phyloP scores from a whole-genome alignment of 2,797 vertebrate species.

The Cuniculus paca region DNA sequence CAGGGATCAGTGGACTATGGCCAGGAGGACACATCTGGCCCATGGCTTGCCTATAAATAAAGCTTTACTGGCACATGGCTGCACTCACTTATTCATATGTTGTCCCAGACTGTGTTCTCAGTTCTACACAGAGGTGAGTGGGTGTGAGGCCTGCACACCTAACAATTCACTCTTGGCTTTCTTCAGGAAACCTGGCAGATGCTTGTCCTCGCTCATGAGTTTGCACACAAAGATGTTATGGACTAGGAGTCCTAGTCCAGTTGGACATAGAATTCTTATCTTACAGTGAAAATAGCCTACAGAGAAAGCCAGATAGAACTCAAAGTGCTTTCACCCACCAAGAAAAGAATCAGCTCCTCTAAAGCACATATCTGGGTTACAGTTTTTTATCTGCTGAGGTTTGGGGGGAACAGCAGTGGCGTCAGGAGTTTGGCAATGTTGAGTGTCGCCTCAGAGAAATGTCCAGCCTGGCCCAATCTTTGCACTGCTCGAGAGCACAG shows the following conservation, averaged over 20 bases:
- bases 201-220: not conserved
- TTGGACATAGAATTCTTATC: not conserved
- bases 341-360: not conserved
- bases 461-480: not conserved
- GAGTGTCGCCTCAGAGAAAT: not conserved
- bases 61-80: not conserved
- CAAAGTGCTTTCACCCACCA: not conserved
- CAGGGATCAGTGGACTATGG: not conserved
- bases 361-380: not conserved
- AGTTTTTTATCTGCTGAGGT: not conserved
- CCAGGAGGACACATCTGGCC: not conserved
- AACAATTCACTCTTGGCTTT: not conserved
- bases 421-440: not conserved
- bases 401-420: conserved; percentile 7
- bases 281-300: not conserved
- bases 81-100: rapidly evolving
- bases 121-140: not conserved
- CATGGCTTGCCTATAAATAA: not conserved
- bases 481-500: not conserved
- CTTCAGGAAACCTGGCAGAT: not conserved
- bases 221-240: not conserved
- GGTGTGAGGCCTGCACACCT: not conserved
- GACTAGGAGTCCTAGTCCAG: not conserved
- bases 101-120: not conserved
- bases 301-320: not conserved